These are phyloP conservation scores for Himalopsyche kuldschensis DNA, from an alignment of 2,888 invertebrate species.

Conservation along the genomic window DNA sequence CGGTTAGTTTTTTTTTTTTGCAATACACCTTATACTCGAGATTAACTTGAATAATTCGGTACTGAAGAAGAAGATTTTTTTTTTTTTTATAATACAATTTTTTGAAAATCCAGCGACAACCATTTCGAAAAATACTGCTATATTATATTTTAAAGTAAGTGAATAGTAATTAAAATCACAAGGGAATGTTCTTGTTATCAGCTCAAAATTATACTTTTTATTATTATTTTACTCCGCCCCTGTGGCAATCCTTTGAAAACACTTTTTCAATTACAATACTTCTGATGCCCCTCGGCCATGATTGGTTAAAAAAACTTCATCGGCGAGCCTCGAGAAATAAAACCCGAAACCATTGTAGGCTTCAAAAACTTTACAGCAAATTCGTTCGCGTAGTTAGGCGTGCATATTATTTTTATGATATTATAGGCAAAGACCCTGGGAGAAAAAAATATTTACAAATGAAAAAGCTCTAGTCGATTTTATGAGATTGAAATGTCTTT, in stretches of 20 bases:
- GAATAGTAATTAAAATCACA: too few relatives aligned
- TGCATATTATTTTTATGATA: neutral
- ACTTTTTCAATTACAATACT: slow-evolving; percentile 2
- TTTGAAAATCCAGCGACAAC: too few relatives aligned
- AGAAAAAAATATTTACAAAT: neutral
- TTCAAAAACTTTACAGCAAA: neutral
- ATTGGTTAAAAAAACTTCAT: neutral
- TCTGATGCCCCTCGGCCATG: neutral
- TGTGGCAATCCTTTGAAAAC: neutral
- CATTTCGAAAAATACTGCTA: too few relatives aligned
- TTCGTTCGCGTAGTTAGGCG: neutral
- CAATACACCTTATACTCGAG: too few relatives aligned
- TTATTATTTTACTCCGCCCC: neutral
- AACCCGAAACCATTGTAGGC: neutral
- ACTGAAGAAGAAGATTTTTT: too few relatives aligned
- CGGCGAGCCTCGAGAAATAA: neutral
- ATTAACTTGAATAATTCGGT: too few relatives aligned
- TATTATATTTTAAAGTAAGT: too few relatives aligned
- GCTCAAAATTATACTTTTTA: neutral
- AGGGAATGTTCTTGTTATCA: neutral
- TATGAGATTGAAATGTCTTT: neutral
- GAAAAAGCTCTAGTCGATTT: neutral
- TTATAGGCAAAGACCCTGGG: neutral
- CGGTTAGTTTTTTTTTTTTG: too few relatives aligned
- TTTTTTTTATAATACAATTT: too few relatives aligned